Conservation (phyloP, 2,797 vertebrate species). For the Notolepis coatsorum region DNA sequence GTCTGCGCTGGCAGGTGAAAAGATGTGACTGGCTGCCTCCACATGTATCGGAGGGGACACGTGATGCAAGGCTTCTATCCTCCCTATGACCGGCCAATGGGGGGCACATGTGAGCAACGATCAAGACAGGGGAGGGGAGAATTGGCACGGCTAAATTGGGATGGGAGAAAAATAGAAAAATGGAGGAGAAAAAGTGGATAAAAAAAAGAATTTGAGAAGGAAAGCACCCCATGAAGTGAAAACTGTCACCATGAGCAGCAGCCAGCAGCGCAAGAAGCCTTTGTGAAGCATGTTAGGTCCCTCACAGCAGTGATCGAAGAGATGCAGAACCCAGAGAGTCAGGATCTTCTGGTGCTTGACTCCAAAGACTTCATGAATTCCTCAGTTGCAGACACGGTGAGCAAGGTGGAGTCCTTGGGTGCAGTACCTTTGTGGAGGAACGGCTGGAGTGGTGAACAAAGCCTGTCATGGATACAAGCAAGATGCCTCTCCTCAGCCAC, state of each 20-base stretch:
- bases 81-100: too few species aligned
- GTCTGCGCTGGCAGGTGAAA: too few species aligned
- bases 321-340: not conserved
- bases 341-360: conserved; percentile 12
- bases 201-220: not conserved
- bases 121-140: too few species aligned
- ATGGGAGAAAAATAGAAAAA: too few species aligned
- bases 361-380: too few species aligned
- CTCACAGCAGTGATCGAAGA: conserved; percentile 8
- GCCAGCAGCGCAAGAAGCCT: not conserved
- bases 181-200: too few species aligned
- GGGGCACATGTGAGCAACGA: too few species aligned
- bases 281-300: not conserved
- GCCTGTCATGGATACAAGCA: not conserved
- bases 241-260: not conserved
- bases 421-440: conserved; percentile 10
- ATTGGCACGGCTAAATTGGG: too few species aligned
- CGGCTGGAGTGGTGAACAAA: not conserved
- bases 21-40: too few species aligned
- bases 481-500: too few species aligned
- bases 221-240: not conserved
- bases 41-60: too few species aligned
- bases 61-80: too few species aligned
- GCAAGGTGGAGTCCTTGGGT: conserved; percentile 8
- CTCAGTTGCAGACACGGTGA: conserved; percentile 10